Percentiles rank a stretch among this genome's conserved stretches.
These are phyloP conservation scores for Augochlorella aurata DNA, from an alignment of 2,888 invertebrate species.

Conservation along the genomic window DNA sequence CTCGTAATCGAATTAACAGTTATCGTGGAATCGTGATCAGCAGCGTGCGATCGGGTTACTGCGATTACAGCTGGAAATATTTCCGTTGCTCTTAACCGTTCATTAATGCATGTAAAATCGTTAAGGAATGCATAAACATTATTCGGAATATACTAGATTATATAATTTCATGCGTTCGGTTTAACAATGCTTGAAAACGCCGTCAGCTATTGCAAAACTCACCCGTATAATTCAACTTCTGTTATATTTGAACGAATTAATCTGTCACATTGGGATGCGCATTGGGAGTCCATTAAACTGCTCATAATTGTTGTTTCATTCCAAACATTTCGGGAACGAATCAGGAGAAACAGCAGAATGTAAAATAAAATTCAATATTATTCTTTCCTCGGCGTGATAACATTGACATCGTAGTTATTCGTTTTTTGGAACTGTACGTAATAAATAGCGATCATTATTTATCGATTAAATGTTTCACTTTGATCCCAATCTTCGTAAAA, in stretches of 20 bases:
- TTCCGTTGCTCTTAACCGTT: background rate
- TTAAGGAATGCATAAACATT: background rate
- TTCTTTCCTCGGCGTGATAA: background rate
- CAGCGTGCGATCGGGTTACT: background rate
- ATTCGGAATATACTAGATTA: background rate
- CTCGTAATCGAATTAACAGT: constrained; percentile 1
- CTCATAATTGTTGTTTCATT: background rate
- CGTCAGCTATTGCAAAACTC: background rate
- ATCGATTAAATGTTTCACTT: background rate
- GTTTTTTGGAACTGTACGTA: background rate
- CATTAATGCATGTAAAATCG: background rate
- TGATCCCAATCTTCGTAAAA: background rate
- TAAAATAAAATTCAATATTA: background rate
- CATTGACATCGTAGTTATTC: background rate
- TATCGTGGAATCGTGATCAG: background rate
- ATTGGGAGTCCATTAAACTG: background rate
- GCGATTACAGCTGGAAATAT: background rate
- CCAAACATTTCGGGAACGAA: background rate
- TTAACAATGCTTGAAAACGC: background rate
- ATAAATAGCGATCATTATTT: too few species aligned
- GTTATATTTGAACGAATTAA: background rate
- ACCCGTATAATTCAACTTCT: background rate
- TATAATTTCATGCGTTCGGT: background rate
- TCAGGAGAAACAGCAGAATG: background rate
- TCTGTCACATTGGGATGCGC: background rate